phyloP scores from a whole-genome alignment of 2,888 invertebrate species.

The Amphipoea lucens region DNA sequence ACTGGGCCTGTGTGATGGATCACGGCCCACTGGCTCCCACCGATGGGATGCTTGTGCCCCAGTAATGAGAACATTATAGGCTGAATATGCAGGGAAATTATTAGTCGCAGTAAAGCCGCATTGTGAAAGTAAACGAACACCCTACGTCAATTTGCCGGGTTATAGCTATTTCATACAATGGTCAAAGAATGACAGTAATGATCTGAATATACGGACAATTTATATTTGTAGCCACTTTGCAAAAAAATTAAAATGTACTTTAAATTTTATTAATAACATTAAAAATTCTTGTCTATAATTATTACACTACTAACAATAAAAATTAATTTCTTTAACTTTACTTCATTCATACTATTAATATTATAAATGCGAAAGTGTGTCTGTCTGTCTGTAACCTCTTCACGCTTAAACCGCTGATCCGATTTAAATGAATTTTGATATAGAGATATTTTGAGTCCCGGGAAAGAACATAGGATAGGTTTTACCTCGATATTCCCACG shows the following conservation, averaged over 20 bases:
- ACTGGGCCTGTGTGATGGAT: no score
- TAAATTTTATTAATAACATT: background rate
- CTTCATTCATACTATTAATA: background rate
- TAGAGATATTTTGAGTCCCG: no score
- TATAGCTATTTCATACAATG: background rate
- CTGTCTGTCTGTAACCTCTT: no score
- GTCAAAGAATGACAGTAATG: background rate
- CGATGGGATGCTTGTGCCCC: background rate
- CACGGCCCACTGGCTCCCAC: background rate
- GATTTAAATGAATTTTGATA: no score
- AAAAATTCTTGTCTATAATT: background rate
- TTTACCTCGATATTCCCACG: no score
- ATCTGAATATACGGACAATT: background rate
- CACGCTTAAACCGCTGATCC: no score
- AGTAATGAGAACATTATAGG: background rate
- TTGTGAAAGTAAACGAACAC: background rate
- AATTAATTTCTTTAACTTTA: background rate
- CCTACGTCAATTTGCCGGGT: background rate
- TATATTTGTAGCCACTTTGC: background rate
- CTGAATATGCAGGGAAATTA: background rate
- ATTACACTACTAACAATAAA: background rate
- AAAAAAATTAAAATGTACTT: background rate
- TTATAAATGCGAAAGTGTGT: no score
- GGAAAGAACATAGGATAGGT: no score
- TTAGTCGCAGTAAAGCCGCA: no score